A percentile compares a stretch with the other conserved stretches of the same genome.
These are phyloP conservation scores for Diglossa brunneiventris DNA, from an alignment of 2,113 vertebrate genomes.

Conservation along the genomic window DNA sequence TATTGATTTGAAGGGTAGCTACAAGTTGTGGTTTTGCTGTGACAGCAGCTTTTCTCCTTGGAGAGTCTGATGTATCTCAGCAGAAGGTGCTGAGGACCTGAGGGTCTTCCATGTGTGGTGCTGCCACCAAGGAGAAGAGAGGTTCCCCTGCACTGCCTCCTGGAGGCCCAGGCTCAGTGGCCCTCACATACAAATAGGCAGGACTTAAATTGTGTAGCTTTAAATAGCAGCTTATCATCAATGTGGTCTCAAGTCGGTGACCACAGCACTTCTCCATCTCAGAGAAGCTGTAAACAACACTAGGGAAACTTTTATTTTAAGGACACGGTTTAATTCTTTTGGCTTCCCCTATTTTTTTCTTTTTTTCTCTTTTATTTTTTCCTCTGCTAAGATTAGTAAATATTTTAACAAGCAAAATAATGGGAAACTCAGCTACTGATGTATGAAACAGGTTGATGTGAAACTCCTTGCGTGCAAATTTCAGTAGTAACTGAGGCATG, in stretches of 20 bases:
- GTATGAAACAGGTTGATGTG: neutral
- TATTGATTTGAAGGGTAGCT: slow-evolving; percentile 39
- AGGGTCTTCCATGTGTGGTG: neutral
- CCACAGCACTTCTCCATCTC: neutral
- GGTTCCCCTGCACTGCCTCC: neutral
- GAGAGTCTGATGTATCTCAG: neutral
- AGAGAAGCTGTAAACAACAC: neutral
- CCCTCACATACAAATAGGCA: neutral
- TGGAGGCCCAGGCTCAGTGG: neutral
- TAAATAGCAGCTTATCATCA: neutral
- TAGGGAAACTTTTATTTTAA: neutral
- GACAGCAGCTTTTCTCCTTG: neutral
- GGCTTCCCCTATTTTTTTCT: fast-evolving
- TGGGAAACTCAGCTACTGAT: neutral
- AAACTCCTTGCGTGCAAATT: neutral
- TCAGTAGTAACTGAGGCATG: neutral
- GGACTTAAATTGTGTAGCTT: neutral
- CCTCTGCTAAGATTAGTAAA: neutral
- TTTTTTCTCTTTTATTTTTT: fast-evolving
- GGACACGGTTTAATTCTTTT: neutral
- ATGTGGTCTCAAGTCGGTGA: neutral
- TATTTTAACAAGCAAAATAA: neutral
- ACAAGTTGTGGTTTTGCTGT: neutral
- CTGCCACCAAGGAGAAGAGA: neutral
- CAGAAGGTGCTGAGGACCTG: neutral